These are phyloP conservation scores for Antennarius striatus DNA, from an alignment of 2,113 vertebrate species.

Conservation along the genomic window DNA sequence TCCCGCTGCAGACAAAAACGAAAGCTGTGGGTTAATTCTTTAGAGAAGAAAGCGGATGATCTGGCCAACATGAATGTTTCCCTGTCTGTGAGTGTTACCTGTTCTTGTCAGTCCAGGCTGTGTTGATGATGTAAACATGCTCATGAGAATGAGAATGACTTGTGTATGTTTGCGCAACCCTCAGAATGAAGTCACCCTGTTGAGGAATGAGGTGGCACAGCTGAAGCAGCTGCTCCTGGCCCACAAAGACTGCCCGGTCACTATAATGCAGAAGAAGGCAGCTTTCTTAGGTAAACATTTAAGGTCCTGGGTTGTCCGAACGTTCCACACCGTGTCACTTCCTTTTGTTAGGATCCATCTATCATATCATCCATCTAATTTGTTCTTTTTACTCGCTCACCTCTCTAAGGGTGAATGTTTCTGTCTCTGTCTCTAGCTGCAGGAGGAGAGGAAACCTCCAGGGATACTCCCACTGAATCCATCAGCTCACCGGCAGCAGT, in stretches of 20 bases:
- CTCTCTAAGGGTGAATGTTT: slow-evolving; percentile 80
- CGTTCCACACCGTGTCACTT: not conserved
- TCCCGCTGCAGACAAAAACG: slow-evolving; percentile 94
- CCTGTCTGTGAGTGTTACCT: slow-evolving; percentile 83
- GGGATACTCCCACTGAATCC: slow-evolving; percentile 83
- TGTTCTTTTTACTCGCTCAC: slow-evolving; percentile 65
- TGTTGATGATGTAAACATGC: not conserved
- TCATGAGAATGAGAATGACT: slow-evolving; percentile 17
- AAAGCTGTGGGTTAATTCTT: slow-evolving; percentile 93
- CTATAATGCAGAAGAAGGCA: slow-evolving; percentile 94
- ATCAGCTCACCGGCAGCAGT: slow-evolving; percentile 86
- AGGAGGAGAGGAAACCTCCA: slow-evolving; percentile 89
- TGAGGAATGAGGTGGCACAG: slow-evolving; percentile 94
- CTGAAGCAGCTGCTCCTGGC: slow-evolving; percentile 95
- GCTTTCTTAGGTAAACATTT: slow-evolving; percentile 74
- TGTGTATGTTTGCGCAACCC: slow-evolving; percentile 28
- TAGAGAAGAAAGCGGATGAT: slow-evolving; percentile 96
- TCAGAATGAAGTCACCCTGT: slow-evolving; percentile 86
- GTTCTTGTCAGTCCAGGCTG: not conserved
- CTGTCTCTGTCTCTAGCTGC: slow-evolving; percentile 76
- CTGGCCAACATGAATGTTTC: slow-evolving; percentile 91
- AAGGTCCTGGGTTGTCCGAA: not conserved
- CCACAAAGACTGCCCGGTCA: slow-evolving; percentile 97
- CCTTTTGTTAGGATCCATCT: slow-evolving; percentile 38
- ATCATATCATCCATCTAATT: slow-evolving; percentile 65